phyloP scores from a whole-genome alignment of 37 sponge, comb jelly and placozoan genomes.

The Hexactinellida sp. region DNA sequence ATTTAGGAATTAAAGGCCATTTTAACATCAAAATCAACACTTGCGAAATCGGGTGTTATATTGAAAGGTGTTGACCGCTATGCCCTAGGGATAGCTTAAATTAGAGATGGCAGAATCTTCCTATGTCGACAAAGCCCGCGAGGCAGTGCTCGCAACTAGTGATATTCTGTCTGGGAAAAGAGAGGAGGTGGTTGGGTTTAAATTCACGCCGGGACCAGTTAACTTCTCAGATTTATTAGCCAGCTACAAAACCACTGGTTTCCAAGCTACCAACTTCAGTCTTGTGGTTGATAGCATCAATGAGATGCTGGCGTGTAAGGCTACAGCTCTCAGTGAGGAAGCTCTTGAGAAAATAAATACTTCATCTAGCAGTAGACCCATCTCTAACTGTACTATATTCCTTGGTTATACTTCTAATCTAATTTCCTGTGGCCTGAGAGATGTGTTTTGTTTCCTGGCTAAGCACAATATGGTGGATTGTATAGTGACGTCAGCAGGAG shows the following conservation, averaged over 20 bases:
- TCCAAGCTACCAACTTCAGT: constrained; percentile 95
- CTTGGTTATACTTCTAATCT: constrained; percentile 96
- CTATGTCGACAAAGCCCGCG: not conserved
- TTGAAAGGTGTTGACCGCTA: too few relatives aligned
- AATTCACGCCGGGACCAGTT: constrained; percentile 40
- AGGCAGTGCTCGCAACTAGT: constrained; percentile 47
- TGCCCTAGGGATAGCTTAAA: too few relatives aligned
- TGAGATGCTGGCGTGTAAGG: constrained; percentile 52
- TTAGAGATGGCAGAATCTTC: not conserved
- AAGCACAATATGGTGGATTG: constrained; percentile 92
- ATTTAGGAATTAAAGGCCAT: too few relatives aligned
- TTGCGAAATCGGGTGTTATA: too few relatives aligned
- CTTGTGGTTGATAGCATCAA: constrained; percentile 67
- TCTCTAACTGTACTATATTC: constrained; percentile 87
- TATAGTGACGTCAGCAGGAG: constrained; percentile 88
- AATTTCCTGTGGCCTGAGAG: constrained; percentile 80
- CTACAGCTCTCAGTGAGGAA: constrained; percentile 33
- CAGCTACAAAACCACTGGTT: constrained; percentile 69
- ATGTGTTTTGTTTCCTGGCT: constrained; percentile 68
- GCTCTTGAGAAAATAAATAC: constrained; percentile 23
- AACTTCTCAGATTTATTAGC: constrained; percentile 70
- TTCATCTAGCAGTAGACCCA: constrained; percentile 37
- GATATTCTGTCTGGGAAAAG: constrained; percentile 42
- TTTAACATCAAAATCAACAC: too few relatives aligned
- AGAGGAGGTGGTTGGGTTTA: constrained; percentile 50